Base-by-base conservation (phyloP, 2,888 invertebrate genomes). In the Temnothorax rugatulus region DNA sequence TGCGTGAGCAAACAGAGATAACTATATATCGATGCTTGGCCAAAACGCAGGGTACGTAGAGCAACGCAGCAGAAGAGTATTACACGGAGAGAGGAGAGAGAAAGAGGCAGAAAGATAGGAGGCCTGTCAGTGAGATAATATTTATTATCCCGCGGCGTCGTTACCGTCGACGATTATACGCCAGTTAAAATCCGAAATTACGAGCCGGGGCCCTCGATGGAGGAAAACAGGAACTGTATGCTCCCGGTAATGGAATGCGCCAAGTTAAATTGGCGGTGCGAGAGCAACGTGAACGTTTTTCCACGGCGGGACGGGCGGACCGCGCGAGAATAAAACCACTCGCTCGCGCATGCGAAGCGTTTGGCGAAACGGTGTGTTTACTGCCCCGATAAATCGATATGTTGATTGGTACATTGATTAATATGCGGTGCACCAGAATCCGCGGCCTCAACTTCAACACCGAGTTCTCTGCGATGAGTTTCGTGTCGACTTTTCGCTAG, bases 1-100 rank as follows among this genome's bases (percentile, higher is more conserved):
- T 71, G 84, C 74, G 82, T 84, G 66, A 84, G 29, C 73, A 85
- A 84, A 84, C 84, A 66, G 73, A 84, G 73, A 84, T 84, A 73
- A 73, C 77, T 69, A 59, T 69, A 59, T 59, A 44, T 47, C 77
- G 77, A 84, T 84, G 69, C 25, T 63, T 41, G 71, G 34, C 18
- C 74, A 68, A 61, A 34, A 61, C 25, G 64, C 29, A 54, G 54
- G 3, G 13, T 9, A n/a, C n/a, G n/a, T n/a, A 44, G 13, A 57
- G 34, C 29, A 44, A 34, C 15, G 18, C 54, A 21, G 44, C 21
- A 50, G 63, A 34, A 75, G 15, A 47, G 2, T 44, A 68, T 75
- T 63, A 63, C 21, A n/a, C 25, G 21, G 15, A n/a, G 8, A 21
- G 18, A 64, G 52, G 25, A 25, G 52, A 38, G 41, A 25, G n/a